Evolutionary conservation across 2,113 vertebrate genomes (phyloP).

Genomic region (Oenanthe oenanthe): DNA sequence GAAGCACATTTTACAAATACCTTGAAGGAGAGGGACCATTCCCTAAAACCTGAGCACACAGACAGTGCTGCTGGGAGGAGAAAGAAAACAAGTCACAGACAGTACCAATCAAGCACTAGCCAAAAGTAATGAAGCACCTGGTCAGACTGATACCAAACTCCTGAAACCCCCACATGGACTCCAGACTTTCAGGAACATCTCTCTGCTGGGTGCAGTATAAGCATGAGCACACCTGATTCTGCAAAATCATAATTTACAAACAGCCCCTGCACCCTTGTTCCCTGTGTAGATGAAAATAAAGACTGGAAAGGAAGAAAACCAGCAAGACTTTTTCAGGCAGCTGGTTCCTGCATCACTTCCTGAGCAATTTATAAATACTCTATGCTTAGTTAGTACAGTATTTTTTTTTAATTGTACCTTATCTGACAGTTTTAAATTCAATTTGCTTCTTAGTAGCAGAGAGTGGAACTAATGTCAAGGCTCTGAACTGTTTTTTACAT

Average conservation of each 20-base stretch:
- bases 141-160: neutral
- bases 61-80: neutral
- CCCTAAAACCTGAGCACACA: neutral
- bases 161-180: neutral
- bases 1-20: neutral
- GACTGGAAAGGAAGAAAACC: neutral
- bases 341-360: neutral
- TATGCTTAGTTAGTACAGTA: neutral
- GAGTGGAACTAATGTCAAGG: neutral
- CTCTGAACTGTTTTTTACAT: neutral
- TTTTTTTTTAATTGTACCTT: neutral
- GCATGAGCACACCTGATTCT: neutral
- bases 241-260: neutral
- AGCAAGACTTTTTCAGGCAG: neutral
- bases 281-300: neutral
- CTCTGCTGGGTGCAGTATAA: neutral
- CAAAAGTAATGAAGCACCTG: neutral
- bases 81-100: neutral
- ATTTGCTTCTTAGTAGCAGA: neutral
- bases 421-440: neutral
- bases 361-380: neutral
- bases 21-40: neutral
- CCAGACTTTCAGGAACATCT: neutral
- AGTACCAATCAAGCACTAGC: neutral
- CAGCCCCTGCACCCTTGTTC: neutral